Evolutionary conservation across 2,113 vertebrate species (phyloP).

Genomic region (Xerus inauris): DNA sequence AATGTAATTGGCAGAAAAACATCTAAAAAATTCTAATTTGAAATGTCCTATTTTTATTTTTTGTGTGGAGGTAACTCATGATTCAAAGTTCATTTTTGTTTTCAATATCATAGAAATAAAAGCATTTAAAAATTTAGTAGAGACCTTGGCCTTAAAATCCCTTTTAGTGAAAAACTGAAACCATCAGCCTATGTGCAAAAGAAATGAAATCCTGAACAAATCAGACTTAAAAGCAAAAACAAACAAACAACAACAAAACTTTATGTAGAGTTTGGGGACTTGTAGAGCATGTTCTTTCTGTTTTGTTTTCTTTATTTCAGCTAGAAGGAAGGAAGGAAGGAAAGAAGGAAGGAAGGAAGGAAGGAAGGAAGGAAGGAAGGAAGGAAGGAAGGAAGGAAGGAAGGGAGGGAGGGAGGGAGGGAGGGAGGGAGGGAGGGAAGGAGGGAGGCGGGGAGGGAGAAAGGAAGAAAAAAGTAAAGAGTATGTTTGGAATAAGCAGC

Average conservation of each 20-base stretch:
- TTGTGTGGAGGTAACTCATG: not conserved
- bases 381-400: too few species aligned
- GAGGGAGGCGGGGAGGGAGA: too few species aligned
- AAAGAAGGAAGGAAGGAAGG: too few species aligned
- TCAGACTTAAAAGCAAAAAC: not conserved
- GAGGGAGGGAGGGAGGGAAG: too few species aligned
- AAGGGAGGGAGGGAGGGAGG: too few species aligned
- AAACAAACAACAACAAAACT: too few species aligned
- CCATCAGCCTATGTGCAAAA: not conserved
- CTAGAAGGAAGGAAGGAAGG: too few species aligned
- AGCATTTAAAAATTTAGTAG: not conserved
- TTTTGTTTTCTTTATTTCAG: not conserved
- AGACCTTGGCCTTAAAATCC: not conserved
- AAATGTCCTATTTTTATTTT: not conserved
- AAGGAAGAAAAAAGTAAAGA: not conserved
- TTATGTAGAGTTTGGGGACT: not conserved
- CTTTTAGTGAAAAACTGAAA: conserved; percentile 7
- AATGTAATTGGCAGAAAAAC: not conserved
- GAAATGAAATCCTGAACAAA: conserved; percentile 26
- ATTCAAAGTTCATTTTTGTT: not conserved
- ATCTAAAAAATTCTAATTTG: not conserved
- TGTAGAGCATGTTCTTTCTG: not conserved
- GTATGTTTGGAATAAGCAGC: not conserved
- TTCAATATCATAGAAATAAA: not conserved
- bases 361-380: too few species aligned